These are phyloP conservation scores for Spinibarbus caldwelli DNA, from an alignment of 2,797 vertebrate species.

Conservation along the genomic window DNA sequence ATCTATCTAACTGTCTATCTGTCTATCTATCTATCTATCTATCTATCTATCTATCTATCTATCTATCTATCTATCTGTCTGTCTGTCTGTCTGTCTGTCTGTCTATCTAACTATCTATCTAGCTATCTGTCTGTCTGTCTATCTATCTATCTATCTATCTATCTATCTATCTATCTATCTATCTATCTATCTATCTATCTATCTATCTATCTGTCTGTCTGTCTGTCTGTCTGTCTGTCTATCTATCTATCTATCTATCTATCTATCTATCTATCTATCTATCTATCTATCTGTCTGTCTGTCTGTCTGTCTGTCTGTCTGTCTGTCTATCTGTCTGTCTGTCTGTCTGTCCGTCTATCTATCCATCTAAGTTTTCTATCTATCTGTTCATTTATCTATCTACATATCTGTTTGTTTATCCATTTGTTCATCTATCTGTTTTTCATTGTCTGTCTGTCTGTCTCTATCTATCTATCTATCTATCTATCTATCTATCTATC, in stretches of 20 bases:
- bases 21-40: rapidly evolving
- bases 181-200: not conserved
- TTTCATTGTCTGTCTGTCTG: rapidly evolving
- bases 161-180: too few species aligned
- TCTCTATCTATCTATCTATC: not conserved
- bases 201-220: too few species aligned
- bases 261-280: not conserved
- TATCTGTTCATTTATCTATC: too few species aligned
- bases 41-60: too few species aligned
- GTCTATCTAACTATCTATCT: not conserved
- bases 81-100: rapidly evolving
- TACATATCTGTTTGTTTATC: too few species aligned
- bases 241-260: not conserved
- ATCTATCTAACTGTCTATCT: not conserved
- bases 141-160: not conserved
- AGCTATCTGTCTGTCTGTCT: not conserved
- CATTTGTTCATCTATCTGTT: too few species aligned
- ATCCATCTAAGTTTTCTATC: too few species aligned
- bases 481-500: rapidly evolving
- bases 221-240: too few species aligned
- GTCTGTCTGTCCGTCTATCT: not conserved
- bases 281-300: rapidly evolving
- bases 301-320: not conserved
- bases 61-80: not conserved
- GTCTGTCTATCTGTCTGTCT: not conserved